Evolutionary conservation across 2,888 invertebrate species (phyloP), one percentile per base, ranked within the genome.

Genomic region (Tryphoninae sp.): DNA sequence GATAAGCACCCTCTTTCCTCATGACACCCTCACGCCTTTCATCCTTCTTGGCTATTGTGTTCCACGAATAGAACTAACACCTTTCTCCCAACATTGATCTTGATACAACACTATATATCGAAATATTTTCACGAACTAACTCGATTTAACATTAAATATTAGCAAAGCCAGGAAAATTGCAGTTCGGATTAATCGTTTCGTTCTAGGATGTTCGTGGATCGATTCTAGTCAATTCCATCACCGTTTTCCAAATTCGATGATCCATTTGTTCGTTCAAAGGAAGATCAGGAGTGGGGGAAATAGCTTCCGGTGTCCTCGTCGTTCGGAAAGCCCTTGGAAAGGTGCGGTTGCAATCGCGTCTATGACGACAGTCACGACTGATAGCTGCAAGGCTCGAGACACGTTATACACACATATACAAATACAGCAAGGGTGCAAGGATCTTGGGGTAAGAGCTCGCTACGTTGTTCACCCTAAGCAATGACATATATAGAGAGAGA

Each of bases 1-100:
- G 75, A 75, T 75, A 75, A 75, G 75, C 73, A 49, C 26, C 26
- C 59, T 67, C 33, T 40, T n/a, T 65, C 11, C 19, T 55, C 55
- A 58, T 26, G n/a, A 22, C 49, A 49, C 59, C 51, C 19, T 51
- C 49, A 33, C 75, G 33, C 59, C 75, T 68, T 45, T 58, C 26
- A 22, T 4, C n/a, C 22, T 26, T 16, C 58, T 1, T n/a, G 33
- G 2, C 1, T 16, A n/a, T 33, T 40, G 11, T 40, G 16, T 55
- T 55, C 51, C 8, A 16, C 53, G 75, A 61, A 76, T 75, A 45
- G 45, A 45, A 13, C 13, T 13, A 13, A 9, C 2, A 45, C 45
- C 45, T 9, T 45, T 3, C 11, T 45, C 11, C 13, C 13, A 45
- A 45, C 45, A 13, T 45, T 2, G 9, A 45, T 45, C 45, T 9